phyloP scores from a whole-genome alignment of 2,797 vertebrate genomes.

The Scarus forsteni region DNA sequence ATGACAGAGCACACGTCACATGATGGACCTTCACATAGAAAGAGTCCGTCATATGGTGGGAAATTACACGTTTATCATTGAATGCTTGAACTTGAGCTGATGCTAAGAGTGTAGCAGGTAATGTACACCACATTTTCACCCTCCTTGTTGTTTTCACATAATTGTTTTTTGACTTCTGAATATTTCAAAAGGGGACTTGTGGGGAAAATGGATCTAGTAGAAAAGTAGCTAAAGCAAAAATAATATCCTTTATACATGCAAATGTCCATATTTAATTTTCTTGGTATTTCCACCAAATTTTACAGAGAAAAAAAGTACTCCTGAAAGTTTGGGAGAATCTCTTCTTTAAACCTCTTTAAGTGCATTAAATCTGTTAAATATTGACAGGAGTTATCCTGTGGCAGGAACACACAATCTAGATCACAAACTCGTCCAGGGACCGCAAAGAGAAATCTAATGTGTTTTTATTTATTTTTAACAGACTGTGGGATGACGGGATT shows the following conservation, averaged over 20 bases:
- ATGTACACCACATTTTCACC: too few relatives aligned
- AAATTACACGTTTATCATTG: not conserved
- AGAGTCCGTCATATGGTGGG: not conserved
- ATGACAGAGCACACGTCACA: slow-evolving; percentile 18
- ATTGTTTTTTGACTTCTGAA: too few relatives aligned
- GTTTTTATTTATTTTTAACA: slow-evolving; percentile 59
- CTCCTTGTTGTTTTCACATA: too few relatives aligned
- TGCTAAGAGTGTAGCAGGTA: not conserved
- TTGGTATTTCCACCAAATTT: too few relatives aligned
- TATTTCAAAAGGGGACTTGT: too few relatives aligned
- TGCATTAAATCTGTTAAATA: slow-evolving; percentile 15
- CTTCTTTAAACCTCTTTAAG: not conserved
- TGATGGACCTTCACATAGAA: not conserved
- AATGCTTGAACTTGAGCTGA: not conserved
- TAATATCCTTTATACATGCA: too few relatives aligned
- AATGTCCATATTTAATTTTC: too few relatives aligned
- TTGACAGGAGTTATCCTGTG: not conserved
- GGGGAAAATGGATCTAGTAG: too few relatives aligned
- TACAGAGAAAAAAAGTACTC: not conserved
- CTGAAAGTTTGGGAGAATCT: not conserved
- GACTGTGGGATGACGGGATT: slow-evolving; percentile 98
- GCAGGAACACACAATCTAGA: slow-evolving; percentile 26
- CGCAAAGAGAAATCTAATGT: slow-evolving; percentile 13
- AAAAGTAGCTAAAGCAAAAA: too few relatives aligned
- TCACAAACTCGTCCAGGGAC: slow-evolving; percentile 7